phyloP scores from a whole-genome alignment of 2,797 vertebrate genomes.

The Cyprinella venusta region DNA sequence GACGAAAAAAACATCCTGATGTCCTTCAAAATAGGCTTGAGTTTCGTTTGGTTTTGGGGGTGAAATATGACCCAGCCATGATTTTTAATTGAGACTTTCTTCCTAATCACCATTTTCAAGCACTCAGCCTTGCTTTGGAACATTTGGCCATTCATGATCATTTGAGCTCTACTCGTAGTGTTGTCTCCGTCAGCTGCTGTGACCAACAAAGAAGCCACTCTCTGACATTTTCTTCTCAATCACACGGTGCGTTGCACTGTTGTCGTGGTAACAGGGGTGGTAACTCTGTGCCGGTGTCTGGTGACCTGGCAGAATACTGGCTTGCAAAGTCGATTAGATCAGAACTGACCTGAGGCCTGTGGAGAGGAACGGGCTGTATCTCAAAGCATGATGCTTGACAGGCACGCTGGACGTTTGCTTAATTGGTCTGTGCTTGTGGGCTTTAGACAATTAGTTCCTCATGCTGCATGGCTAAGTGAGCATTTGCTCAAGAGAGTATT shows the following conservation, averaged over 20 bases:
- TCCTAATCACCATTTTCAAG: slow-evolving; percentile 16
- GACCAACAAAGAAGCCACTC: slow-evolving; percentile 7
- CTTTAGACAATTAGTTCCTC: slow-evolving; percentile 18
- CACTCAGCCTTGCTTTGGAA: background rate
- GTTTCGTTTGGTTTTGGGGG: background rate
- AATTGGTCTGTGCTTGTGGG: slow-evolving; percentile 27
- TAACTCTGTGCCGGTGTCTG: slow-evolving; percentile 42
- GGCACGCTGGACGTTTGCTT: slow-evolving; percentile 16
- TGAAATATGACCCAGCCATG: background rate
- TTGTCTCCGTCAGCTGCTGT: slow-evolving; percentile 23
- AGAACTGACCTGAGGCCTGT: slow-evolving; percentile 26
- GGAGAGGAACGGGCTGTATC: slow-evolving; percentile 8
- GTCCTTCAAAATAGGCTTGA: background rate
- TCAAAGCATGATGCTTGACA: slow-evolving; percentile 10
- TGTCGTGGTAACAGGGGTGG: slow-evolving; percentile 61
- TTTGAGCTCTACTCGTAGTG: slow-evolving; percentile 29
- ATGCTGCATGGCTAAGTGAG: slow-evolving; percentile 21
- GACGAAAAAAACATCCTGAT: background rate
- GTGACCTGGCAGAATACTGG: slow-evolving; percentile 51
- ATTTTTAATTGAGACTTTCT: slow-evolving; percentile 24
- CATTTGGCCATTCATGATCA: slow-evolving; percentile 7
- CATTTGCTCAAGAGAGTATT: slow-evolving; percentile 12
- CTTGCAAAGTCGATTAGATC: slow-evolving; percentile 19
- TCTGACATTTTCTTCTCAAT: slow-evolving; percentile 46
- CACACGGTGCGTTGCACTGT: slow-evolving; percentile 48